Conservation (phyloP, 1,140 invertebrate genomes). For the Eumeta japonica region DNA sequence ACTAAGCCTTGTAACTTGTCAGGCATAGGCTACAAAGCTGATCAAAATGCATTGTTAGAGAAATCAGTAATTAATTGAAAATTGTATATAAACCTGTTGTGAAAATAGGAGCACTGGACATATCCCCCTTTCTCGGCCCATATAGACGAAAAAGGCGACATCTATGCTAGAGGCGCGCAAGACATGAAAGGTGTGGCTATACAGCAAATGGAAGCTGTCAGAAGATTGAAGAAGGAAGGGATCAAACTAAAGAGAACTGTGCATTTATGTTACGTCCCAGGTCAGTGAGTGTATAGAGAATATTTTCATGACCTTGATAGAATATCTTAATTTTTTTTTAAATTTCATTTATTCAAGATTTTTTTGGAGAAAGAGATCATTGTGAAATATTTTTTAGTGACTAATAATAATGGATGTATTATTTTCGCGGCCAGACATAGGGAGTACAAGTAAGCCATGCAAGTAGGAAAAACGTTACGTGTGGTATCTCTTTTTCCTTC, state of each 20-base stretch:
- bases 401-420: too few relatives aligned
- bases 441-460: too few relatives aligned
- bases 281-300: constrained; percentile 51
- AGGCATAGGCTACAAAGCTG: too few relatives aligned
- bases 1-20: neutral
- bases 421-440: neutral
- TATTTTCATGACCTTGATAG: neutral
- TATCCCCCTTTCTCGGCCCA: constrained; percentile 74
- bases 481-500: too few relatives aligned
- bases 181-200: constrained; percentile 81
- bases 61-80: neutral
- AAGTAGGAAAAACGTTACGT: too few relatives aligned
- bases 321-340: too few relatives aligned
- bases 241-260: constrained; percentile 63
- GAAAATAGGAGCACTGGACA: constrained; percentile 73
- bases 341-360: neutral
- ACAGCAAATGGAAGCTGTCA: constrained; percentile 75
- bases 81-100: too few relatives aligned
- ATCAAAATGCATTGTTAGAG: too few relatives aligned
- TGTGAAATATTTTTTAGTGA: too few relatives aligned
- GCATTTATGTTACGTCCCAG: constrained; percentile 79
- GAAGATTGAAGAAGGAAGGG: constrained; percentile 62
- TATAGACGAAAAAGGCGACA: constrained; percentile 72
- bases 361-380: too few relatives aligned
- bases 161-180: constrained; percentile 76